Evolutionary conservation across 2,113 vertebrate species (phyloP), one percentile per base, ranked within the genome.

Genomic region (Ovis canadensis): DNA sequence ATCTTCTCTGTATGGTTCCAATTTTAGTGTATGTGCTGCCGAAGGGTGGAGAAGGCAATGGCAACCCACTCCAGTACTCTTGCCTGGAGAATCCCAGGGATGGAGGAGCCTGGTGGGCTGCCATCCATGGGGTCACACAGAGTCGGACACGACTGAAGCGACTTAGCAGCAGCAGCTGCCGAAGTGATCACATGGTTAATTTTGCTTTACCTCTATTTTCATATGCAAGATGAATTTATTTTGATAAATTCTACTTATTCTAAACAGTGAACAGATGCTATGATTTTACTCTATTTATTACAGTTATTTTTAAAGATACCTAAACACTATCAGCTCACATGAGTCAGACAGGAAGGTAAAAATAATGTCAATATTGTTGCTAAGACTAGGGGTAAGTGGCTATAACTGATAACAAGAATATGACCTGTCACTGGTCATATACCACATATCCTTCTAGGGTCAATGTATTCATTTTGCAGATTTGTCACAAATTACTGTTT

Each of bases 161-260:
- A 27, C 23, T 59, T 59, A 59, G 57, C 55, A 57, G 55, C 55
- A 59, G 57, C 57, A 27, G 36, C 36, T 43, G 36, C 40, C 12
- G 6, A 77, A 77, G 23, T 77, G 71, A 43, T 40, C 36, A 77
- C 40, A 7, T 25, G n/a, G 52, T 89, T 90, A 74, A 77, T 84
- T 89, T 96, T 82, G 71, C 52, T 96, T 90, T 57, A 91, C 50
- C 54, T 93, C 3, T 96, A 93, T 91, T 96, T 92, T 94, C 54
- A 77, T 33, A 67, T 55, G 48, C 36, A 94, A 89, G 43, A 83
- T 91, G 29, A 91, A 89, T 89, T 89, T 81, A 43, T 19, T 92
- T 96, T 62, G 29, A 85, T 60, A 94, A 85, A 78, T 94, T 94
- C 59, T 86, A 36, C 87, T 87, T 50, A 88, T 21, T 90, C 45